A percentile compares a stretch with the other conserved stretches of the same genome.
These are phyloP conservation scores for Oreochromis spilurus DNA, from an alignment of 2,113 vertebrate genomes.

Conservation along the genomic window DNA sequence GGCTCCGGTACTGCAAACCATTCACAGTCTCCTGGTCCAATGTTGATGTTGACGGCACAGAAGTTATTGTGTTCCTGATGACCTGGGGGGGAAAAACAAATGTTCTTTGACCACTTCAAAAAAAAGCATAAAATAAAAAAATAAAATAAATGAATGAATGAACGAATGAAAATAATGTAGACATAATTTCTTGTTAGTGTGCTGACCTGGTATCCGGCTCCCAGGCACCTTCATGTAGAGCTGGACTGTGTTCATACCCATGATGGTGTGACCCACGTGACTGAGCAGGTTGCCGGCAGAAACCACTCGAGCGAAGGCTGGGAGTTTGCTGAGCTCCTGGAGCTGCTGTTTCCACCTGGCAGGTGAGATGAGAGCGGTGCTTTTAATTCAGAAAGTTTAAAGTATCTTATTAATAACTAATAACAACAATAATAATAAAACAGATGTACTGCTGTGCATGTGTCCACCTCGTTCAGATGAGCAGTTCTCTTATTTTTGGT, in stretches of 20 bases:
- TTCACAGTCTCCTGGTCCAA: constrained; percentile 97
- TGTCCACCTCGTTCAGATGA: not conserved
- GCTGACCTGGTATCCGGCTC: constrained; percentile 84
- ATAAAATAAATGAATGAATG: too few relatives aligned
- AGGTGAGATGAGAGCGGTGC: not conserved
- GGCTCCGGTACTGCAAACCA: constrained; percentile 97
- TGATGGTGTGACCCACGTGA: constrained; percentile 94
- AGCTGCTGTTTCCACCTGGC: constrained; percentile 94
- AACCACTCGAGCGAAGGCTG: constrained; percentile 93
- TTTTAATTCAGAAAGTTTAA: not conserved
- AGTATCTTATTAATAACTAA: not conserved
- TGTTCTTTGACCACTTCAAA: not conserved
- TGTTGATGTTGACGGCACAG: constrained; percentile 98
- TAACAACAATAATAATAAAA: not conserved
- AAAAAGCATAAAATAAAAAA: not conserved
- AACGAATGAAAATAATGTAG: not conserved
- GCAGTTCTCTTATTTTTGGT: not conserved
- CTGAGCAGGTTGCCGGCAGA: constrained; percentile 96
- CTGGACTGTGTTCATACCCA: constrained; percentile 98
- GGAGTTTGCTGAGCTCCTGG: constrained; percentile 96
- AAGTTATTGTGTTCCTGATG: constrained; percentile 99
- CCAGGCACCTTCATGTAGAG: constrained; percentile 99
- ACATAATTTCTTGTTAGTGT: not conserved
- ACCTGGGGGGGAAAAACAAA: constrained; percentile 27
- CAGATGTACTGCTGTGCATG: not conserved